Percentiles rank a stretch among this genome's conserved stretches.
These are phyloP conservation scores for Ditylenchus weischeri DNA, from an alignment of 2,888 invertebrate species.

Conservation along the genomic window DNA sequence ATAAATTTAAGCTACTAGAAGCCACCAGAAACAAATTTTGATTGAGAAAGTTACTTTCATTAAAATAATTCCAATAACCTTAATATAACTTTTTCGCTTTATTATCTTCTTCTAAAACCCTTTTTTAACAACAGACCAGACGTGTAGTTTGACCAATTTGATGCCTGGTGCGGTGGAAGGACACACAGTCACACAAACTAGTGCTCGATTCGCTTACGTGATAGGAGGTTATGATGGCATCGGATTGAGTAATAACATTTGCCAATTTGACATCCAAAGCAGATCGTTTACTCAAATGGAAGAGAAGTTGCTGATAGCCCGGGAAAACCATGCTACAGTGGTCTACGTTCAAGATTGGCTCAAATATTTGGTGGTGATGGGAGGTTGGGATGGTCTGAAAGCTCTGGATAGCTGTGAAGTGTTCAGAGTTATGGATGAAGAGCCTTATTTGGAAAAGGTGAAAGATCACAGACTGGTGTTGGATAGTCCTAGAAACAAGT, in stretches of 20 bases:
- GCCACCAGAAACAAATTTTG: no score
- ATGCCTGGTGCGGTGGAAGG: conserved; percentile 35
- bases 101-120: background rate
- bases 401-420: conserved; percentile 40
- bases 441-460: conserved; percentile 19
- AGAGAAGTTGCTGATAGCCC: conserved; percentile 30
- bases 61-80: no score
- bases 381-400: conserved; percentile 46
- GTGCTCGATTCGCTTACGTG: conserved; percentile 9
- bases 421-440: conserved; percentile 29
- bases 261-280: conserved; percentile 33
- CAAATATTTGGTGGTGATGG: conserved; percentile 37
- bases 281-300: conserved; percentile 31
- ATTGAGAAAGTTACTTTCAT: no score
- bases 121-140: background rate
- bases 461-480: conserved; percentile 4
- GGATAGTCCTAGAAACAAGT: conserved; percentile 26
- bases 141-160: conserved; percentile 16
- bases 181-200: conserved; percentile 28
- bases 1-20: no score
- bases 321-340: conserved; percentile 45
- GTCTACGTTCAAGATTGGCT: conserved; percentile 16
- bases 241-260: conserved; percentile 31
- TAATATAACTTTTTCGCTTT: no score
- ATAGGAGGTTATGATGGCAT: conserved; percentile 44